Evolutionary conservation across 2,888 invertebrate genomes (phyloP), one percentile per base, ranked within the genome.

Genomic region (Chloroclysta siterata): DNA sequence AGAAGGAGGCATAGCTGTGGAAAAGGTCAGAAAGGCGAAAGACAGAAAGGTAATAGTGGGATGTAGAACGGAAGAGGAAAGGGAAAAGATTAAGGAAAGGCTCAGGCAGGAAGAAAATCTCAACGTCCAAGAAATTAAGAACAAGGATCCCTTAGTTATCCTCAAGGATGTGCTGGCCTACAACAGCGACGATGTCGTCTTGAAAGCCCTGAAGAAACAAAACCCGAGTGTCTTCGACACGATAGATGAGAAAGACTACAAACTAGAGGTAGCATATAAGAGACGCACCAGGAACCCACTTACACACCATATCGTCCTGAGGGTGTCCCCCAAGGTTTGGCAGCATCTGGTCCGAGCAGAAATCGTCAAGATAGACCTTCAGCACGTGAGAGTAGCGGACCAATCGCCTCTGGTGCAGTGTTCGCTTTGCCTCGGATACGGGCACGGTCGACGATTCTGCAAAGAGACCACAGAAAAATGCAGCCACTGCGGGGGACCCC

Each of bases 351-450:
- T 33, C 36, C 14, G 15, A 6, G 15, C 51, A 33, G 36, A 15
- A 10, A 15, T 7, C n/a, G 33, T 52, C 15, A 29, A 52, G 3
- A 52, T 52, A n/a, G 51, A 52, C 11, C 51, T 52, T 7, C 53
- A 53, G 39, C 42, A 28, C n/a, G 28, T 53, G 7, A 53, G 22
- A 41, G 53, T 5, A 7, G 29, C 8, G 14, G 42, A 54, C 0
- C 41, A 54, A 10, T 46, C 53, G 11, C 53, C 53, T 6, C n/a
- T 53, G 11, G 22, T 53, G 0, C 53, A 53, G 13, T 53, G 53
- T 13, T 53, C 53, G 4, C 53, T 41, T 14, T 52, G 51, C 8
- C 51, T 52, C 14, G 51, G 0, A n/a, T n/a, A n/a, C n/a, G n/a
- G n/a, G n/a, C n/a, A n/a, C n/a, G n/a, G n/a, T n/a, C n/a, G n/a